phyloP scores from a whole-genome alignment of 2,113 vertebrate genomes.

The Triplophysa rosa region DNA sequence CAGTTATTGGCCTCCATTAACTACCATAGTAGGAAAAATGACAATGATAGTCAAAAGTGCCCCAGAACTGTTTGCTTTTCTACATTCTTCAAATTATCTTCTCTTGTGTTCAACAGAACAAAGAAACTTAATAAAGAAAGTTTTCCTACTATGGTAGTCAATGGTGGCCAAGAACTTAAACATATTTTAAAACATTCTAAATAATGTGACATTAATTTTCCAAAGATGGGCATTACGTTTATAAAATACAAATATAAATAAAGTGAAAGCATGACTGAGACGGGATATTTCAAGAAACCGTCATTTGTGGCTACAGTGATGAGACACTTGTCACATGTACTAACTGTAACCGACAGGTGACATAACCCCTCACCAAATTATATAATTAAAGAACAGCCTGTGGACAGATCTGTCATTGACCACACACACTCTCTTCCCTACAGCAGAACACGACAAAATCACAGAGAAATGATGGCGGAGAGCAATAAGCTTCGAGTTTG shows the following conservation, averaged over 20 bases:
- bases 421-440: slow-evolving; percentile 14
- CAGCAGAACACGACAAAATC: slow-evolving; percentile 9
- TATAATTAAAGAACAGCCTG: slow-evolving; percentile 49
- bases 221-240: too few relatives aligned
- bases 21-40: too few relatives aligned
- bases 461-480: slow-evolving; percentile 28
- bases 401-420: slow-evolving; percentile 36
- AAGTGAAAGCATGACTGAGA: not conserved
- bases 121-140: too few relatives aligned
- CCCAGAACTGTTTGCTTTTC: too few relatives aligned
- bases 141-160: too few relatives aligned
- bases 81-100: too few relatives aligned
- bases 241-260: not conserved
- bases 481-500: slow-evolving; percentile 41
- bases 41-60: too few relatives aligned
- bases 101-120: too few relatives aligned
- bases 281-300: slow-evolving; percentile 12
- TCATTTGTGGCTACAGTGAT: slow-evolving; percentile 2
- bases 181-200: too few relatives aligned
- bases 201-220: too few relatives aligned
- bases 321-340: slow-evolving; percentile 24
- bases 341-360: slow-evolving; percentile 30
- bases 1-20: too few relatives aligned
- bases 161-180: too few relatives aligned
- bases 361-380: slow-evolving; percentile 33